phyloP scores from a whole-genome alignment of 2,113 vertebrate genomes.

The Carassius gibelio region DNA sequence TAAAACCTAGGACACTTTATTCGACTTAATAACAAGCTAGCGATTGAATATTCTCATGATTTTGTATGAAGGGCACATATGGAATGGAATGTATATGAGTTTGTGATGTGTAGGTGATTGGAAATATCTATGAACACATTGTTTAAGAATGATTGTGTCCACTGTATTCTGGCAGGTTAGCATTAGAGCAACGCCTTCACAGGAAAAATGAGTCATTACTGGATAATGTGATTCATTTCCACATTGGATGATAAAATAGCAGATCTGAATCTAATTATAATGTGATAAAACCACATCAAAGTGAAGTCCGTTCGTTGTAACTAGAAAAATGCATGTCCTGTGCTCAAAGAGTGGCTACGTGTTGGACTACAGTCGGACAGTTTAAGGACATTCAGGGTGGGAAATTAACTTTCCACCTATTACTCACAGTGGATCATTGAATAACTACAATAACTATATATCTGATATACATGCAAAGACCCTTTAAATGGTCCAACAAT shows the following conservation, averaged over 20 bases:
- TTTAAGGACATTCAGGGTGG: slow-evolving; percentile 7
- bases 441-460: neutral
- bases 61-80: neutral
- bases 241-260: slow-evolving; percentile 56
- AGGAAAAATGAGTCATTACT: slow-evolving; percentile 64
- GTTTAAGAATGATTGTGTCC: slow-evolving; percentile 29
- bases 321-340: slow-evolving; percentile 8
- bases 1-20: neutral
- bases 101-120: slow-evolving; percentile 30
- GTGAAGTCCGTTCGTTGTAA: neutral
- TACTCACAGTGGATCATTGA: neutral
- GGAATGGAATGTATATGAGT: neutral
- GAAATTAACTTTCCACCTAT: neutral
- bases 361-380: neutral
- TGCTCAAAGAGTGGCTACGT: neutral
- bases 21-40: neutral
- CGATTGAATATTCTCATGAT: neutral
- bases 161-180: slow-evolving; percentile 40
- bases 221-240: slow-evolving; percentile 62
- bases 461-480: neutral
- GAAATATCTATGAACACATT: slow-evolving; percentile 22
- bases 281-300: slow-evolving; percentile 10
- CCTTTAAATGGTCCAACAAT: neutral
- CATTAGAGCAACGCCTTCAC: slow-evolving; percentile 53
- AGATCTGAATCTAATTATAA: slow-evolving; percentile 21